These are phyloP conservation scores for Rhabditoides inermis DNA, from an alignment of 2,888 invertebrate genomes.

Conservation along the genomic window DNA sequence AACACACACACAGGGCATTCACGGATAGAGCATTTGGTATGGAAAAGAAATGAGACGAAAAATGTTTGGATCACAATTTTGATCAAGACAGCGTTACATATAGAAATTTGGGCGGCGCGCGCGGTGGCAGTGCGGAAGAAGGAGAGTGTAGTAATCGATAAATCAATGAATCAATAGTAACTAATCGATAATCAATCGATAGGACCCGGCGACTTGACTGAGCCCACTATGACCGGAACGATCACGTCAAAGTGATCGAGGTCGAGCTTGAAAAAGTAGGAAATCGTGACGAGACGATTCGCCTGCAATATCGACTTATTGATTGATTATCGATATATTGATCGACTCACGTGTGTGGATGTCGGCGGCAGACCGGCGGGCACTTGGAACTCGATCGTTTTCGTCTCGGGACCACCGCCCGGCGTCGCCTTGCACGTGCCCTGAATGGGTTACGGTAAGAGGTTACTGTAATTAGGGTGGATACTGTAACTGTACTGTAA, in stretches of 20 bases:
- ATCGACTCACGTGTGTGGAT: constrained; percentile 10
- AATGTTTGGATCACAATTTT: no score
- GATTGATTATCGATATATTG: neutral
- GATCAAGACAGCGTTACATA: no score
- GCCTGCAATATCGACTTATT: constrained; percentile 18
- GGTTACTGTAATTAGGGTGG: neutral
- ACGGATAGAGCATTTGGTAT: no score
- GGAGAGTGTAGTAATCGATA: no score
- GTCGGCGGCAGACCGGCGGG: constrained; percentile 45
- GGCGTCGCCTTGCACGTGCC: constrained; percentile 43
- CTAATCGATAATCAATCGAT: constrained; percentile 6
- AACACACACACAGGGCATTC: no score
- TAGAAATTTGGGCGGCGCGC: no score
- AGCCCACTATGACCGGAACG: constrained; percentile 45
- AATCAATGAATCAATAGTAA: no score
- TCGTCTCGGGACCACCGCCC: constrained; percentile 40
- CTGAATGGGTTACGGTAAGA: constrained; percentile 21
- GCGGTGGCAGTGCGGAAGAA: no score
- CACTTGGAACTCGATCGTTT: constrained; percentile 40
- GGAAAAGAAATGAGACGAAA: no score
- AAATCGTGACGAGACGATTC: constrained; percentile 42
- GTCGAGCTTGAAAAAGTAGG: constrained; percentile 48
- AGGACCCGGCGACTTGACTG: constrained; percentile 29
- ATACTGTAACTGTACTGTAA: neutral
- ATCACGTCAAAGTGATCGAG: constrained; percentile 48